These are phyloP conservation scores for Cettia cetti DNA, from an alignment of 2,113 vertebrate genomes.

Conservation along the genomic window DNA sequence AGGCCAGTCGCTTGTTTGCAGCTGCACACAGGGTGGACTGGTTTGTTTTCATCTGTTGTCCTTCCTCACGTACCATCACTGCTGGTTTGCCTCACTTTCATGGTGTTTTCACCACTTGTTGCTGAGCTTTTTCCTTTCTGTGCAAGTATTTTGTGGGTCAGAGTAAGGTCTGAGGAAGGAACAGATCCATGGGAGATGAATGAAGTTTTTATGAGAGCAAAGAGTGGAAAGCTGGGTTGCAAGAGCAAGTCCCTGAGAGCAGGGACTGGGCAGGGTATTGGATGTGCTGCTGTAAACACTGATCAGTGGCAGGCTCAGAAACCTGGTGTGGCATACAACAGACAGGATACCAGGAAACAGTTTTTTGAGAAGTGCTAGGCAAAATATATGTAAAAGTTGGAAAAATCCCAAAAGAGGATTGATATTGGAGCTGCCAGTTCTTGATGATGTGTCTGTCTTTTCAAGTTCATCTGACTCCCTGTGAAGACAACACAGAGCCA, in stretches of 20 bases:
- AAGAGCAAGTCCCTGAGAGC: not conserved
- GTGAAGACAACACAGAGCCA: not conserved
- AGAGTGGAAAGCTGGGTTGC: not conserved
- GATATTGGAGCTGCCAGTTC: not conserved
- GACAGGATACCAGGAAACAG: not conserved
- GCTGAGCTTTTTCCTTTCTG: not conserved
- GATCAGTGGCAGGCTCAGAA: not conserved
- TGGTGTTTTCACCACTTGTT: not conserved
- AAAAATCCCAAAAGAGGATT: not conserved
- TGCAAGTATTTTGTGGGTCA: not conserved
- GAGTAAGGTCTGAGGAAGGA: not conserved
- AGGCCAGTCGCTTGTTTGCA: not conserved
- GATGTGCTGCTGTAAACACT: not conserved
- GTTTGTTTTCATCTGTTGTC: not conserved
- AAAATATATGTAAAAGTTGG: not conserved
- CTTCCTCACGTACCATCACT: fast-evolving
- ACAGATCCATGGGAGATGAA: not conserved
- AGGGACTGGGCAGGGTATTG: not conserved
- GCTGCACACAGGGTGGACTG: not conserved
- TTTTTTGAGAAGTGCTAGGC: not conserved
- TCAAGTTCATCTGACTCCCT: not conserved
- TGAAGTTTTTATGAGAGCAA: not conserved
- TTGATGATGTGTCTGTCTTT: not conserved
- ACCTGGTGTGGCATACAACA: not conserved
- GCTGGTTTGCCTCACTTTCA: fast-evolving